phyloP scores from a whole-genome alignment of 1,140 invertebrate genomes.

The Melipona quadrifasciata region DNA sequence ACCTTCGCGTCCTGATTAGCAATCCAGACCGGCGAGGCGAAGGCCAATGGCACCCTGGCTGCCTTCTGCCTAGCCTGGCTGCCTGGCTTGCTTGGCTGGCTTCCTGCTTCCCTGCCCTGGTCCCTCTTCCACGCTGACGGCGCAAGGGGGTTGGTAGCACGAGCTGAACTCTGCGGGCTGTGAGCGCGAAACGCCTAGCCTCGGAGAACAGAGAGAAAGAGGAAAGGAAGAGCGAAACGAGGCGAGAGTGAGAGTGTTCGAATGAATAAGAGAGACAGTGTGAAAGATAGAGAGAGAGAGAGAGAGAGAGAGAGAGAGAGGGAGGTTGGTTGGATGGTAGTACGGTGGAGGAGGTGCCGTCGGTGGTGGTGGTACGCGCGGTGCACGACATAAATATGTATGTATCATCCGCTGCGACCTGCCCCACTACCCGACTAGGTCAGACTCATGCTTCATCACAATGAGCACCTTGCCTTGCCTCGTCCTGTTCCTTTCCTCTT shows the following conservation, averaged over 20 bases:
- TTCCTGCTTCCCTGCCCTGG: slow-evolving; percentile 37
- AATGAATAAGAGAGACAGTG: slow-evolving; percentile 14
- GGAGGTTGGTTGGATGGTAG: slow-evolving; percentile 50
- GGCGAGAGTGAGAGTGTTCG: slow-evolving; percentile 24
- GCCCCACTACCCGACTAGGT: slow-evolving; percentile 81
- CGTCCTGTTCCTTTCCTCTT: slow-evolving; percentile 66
- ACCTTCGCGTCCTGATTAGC: slow-evolving; percentile 75
- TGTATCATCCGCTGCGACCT: slow-evolving; percentile 81
- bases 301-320: slow-evolving; percentile 3
- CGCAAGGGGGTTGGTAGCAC: slow-evolving; percentile 48
- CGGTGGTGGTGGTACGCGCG: slow-evolving; percentile 71
- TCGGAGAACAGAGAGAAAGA: slow-evolving; percentile 49
- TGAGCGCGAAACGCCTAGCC: slow-evolving; percentile 2
- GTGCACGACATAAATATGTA: slow-evolving; percentile 82
- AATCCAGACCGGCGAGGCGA: slow-evolving; percentile 68
- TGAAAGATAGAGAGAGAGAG: slow-evolving; percentile 5
- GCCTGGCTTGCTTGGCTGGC: slow-evolving; percentile 50
- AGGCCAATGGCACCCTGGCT: slow-evolving; percentile 68
- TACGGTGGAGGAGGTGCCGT: slow-evolving; percentile 36
- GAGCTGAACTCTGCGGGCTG: neutral
- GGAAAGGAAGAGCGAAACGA: slow-evolving; percentile 25
- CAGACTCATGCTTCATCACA: slow-evolving; percentile 82
- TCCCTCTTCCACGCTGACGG: slow-evolving; percentile 30
- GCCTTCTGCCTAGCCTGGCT: slow-evolving; percentile 38
- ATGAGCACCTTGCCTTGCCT: slow-evolving; percentile 79